Evolutionary conservation across 2,888 invertebrate genomes (phyloP).

Genomic region (Pasiphila rectangulata): DNA sequence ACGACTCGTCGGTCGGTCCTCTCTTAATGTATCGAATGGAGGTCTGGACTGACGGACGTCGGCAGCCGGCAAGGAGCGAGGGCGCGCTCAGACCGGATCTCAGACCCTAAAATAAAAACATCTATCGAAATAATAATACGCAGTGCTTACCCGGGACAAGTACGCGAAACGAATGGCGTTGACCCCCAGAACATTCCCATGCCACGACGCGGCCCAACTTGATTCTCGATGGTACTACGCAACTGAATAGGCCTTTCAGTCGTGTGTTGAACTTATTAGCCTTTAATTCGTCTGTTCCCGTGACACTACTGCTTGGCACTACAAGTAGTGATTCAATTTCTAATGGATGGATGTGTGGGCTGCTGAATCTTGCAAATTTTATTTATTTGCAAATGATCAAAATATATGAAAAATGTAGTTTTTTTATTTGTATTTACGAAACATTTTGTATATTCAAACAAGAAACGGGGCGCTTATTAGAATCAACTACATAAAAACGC

Average conservation of each 20-base stretch:
- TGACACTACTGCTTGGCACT: no score
- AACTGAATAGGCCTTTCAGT: slow-evolving; percentile 70
- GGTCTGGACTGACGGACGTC: slow-evolving; percentile 37
- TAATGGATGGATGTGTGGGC: background rate
- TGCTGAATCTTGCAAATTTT: background rate
- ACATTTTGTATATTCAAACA: no score
- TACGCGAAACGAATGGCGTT: slow-evolving; percentile 78
- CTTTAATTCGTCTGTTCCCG: slow-evolving; percentile 60
- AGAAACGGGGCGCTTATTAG: no score
- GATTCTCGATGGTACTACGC: slow-evolving; percentile 68
- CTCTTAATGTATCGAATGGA: slow-evolving; percentile 35
- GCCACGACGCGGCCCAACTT: slow-evolving; percentile 67
- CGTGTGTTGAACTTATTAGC: slow-evolving; percentile 70
- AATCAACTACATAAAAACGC: no score
- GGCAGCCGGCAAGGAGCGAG: slow-evolving; percentile 64
- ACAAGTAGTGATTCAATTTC: no score
- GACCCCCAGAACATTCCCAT: slow-evolving; percentile 79
- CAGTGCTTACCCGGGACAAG: slow-evolving; percentile 74
- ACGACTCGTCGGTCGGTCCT: background rate
- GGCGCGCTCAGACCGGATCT: slow-evolving; percentile 77
- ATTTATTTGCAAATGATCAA: background rate
- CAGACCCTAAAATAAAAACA: slow-evolving; percentile 80
- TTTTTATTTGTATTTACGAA: no score
- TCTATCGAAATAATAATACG: slow-evolving; percentile 80
- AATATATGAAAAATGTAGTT: no score